These are phyloP conservation scores for Corvus moneduloides DNA, from an alignment of 2,113 vertebrate species.

Conservation along the genomic window DNA sequence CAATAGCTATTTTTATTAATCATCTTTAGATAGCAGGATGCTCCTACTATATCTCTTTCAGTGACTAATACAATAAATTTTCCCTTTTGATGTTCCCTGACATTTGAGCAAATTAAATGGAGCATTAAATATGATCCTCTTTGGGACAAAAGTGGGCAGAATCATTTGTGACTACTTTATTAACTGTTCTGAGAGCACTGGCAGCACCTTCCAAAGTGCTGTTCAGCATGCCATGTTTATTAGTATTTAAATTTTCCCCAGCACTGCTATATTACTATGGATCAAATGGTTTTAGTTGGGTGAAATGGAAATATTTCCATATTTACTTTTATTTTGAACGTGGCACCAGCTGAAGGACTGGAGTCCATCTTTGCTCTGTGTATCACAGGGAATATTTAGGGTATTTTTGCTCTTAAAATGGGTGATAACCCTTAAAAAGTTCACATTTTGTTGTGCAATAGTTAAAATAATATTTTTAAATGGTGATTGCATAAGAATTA, in stretches of 20 bases:
- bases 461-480: not conserved
- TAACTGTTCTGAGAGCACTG: constrained; percentile 56
- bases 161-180: constrained; percentile 75
- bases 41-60: constrained; percentile 69
- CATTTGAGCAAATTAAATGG: constrained; percentile 79
- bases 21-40: constrained; percentile 63
- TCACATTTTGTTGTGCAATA: not conserved
- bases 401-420: not conserved
- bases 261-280: constrained; percentile 41
- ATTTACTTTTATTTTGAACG: constrained; percentile 70
- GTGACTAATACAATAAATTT: constrained; percentile 73
- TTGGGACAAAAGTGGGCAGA: constrained; percentile 68
- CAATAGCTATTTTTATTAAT: constrained; percentile 75
- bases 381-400: not conserved
- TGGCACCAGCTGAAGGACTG: not conserved
- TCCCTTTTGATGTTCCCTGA: constrained; percentile 76
- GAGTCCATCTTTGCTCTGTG: not conserved
- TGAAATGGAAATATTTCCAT: constrained; percentile 75
- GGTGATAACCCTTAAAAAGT: not conserved
- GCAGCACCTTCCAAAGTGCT: constrained; percentile 49
- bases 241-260: constrained; percentile 56
- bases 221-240: constrained; percentile 41
- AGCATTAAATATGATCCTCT: constrained; percentile 76
- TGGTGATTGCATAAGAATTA: not conserved
- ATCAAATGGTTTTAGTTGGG: constrained; percentile 76